Conservation (phyloP, 2,797 vertebrate species). For the Hafferia zeledoni region DNA sequence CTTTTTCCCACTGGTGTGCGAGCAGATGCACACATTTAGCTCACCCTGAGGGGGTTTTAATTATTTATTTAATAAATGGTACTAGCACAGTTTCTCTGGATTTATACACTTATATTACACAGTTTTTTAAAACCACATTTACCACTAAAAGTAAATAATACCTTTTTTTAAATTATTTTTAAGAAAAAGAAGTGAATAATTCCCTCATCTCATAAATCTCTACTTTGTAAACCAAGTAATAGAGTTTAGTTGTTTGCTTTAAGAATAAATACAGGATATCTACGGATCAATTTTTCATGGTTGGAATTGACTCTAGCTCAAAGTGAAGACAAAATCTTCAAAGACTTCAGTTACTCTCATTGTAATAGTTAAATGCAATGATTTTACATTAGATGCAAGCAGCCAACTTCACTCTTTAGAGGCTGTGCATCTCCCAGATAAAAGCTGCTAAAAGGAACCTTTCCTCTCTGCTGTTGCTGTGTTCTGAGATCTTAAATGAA, state of each 20-base stretch:
- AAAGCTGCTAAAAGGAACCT: constrained; percentile 43
- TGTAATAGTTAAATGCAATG: constrained; percentile 61
- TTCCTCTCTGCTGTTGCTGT: constrained; percentile 51
- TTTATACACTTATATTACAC: not conserved
- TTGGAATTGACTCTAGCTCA: not conserved
- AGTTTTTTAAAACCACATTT: not conserved
- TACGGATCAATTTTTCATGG: not conserved
- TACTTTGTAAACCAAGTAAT: not conserved
- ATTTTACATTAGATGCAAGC: constrained; percentile 49
- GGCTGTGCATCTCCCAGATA: constrained; percentile 27
- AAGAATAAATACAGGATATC: not conserved
- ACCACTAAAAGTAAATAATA: not conserved
- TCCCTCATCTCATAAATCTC: not conserved
- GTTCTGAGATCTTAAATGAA: constrained; percentile 60
- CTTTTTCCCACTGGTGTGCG: not conserved
- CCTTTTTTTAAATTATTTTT: not conserved
- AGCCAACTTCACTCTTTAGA: constrained; percentile 60
- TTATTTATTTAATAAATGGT: not conserved
- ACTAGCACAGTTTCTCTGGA: not conserved
- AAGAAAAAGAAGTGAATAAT: not conserved
- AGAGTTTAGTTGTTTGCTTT: not conserved
- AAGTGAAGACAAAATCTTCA: constrained; percentile 4
- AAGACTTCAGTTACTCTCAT: constrained; percentile 36
- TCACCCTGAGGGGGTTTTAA: not conserved
- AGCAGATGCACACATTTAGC: not conserved